Evolutionary conservation across 2,113 vertebrate species (phyloP).

Genomic region (Phrynosoma platyrhinos): DNA sequence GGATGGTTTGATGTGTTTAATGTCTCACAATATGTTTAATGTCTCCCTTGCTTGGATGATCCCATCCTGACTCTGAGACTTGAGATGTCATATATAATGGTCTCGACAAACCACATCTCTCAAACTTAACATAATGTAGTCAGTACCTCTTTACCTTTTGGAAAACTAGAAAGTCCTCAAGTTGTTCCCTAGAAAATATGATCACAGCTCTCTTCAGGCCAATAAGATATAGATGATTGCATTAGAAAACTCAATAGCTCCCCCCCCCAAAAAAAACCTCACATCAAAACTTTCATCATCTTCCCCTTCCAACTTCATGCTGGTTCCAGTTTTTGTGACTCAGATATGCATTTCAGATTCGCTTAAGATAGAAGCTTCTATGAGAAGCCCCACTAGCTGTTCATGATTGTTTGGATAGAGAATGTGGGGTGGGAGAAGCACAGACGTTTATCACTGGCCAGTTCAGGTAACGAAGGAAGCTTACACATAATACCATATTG

Average conservation of each 20-base stretch:
- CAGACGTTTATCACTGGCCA: neutral
- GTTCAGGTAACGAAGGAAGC: neutral
- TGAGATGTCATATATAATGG: neutral
- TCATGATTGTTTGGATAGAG: neutral
- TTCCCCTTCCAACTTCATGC: neutral
- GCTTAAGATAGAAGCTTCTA: neutral
- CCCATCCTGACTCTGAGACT: neutral
- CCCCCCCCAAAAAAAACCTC: too few species aligned
- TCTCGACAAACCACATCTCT: neutral
- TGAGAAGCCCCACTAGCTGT: neutral
- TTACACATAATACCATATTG: neutral
- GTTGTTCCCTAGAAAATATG: neutral
- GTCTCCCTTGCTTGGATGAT: too few species aligned
- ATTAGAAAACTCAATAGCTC: neutral
- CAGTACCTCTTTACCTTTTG: too few species aligned
- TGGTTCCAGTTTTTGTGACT: neutral
- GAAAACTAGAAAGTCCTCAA: neutral
- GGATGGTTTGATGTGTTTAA: neutral
- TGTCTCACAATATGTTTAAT: too few species aligned
- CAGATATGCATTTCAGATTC: neutral
- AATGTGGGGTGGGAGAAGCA: neutral
- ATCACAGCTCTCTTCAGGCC: neutral
- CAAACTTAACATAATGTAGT: too few species aligned
- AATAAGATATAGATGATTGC: neutral
- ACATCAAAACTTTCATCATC: neutral